These are phyloP conservation scores for Eunapius fragilis DNA, from an alignment of 37 sponge, comb jelly and placozoan species.

Conservation along the genomic window DNA sequence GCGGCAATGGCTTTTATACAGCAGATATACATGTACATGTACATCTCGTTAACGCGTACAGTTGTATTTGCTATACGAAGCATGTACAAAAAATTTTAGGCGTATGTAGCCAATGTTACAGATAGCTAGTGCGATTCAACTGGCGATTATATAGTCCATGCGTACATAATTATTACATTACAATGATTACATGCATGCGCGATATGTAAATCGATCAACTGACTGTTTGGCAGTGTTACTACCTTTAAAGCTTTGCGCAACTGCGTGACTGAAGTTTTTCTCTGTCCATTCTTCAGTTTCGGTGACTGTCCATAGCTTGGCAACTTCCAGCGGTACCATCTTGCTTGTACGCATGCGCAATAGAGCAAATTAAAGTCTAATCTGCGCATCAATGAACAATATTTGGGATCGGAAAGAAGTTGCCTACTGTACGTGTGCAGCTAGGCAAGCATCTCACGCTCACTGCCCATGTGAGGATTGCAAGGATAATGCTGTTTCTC, in stretches of 20 bases:
- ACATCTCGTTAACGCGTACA: background rate
- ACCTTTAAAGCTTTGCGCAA: background rate
- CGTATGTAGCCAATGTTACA: background rate
- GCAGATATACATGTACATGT: background rate
- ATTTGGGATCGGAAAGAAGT: constrained; percentile 1
- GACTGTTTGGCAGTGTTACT: background rate
- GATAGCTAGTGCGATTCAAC: background rate
- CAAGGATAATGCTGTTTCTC: constrained; percentile 25
- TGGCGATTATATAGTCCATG: background rate
- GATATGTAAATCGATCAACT: background rate
- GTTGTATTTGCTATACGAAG: background rate
- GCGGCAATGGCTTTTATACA: background rate
- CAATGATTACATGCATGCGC: background rate
- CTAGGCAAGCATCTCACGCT: background rate
- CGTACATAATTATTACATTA: background rate
- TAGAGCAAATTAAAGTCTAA: background rate
- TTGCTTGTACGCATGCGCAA: background rate
- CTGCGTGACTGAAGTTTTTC: background rate
- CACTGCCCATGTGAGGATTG: constrained; percentile 27
- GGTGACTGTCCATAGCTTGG: background rate
- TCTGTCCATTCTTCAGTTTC: background rate
- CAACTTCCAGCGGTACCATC: background rate
- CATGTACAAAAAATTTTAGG: background rate
- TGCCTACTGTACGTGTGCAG: constrained; percentile 2
- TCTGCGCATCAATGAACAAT: background rate